Evolutionary conservation across 2,797 vertebrate genomes (phyloP).

Genomic region (Takifugu ocellatus): DNA sequence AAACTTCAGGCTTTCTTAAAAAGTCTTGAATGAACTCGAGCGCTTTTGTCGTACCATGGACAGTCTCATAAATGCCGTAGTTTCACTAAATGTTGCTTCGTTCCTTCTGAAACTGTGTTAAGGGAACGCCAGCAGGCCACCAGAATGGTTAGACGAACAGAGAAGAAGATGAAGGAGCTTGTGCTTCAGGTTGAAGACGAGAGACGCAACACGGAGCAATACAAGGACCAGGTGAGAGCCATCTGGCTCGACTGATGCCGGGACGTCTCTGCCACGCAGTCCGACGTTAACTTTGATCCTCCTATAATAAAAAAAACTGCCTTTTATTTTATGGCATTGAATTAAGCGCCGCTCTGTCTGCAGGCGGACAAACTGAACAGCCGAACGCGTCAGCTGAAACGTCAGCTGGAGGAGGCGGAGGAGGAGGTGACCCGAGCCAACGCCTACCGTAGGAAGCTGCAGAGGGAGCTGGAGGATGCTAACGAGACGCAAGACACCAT

Average conservation of each 20-base stretch:
- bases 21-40: no score
- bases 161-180: conserved; percentile 94
- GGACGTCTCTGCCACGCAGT: not conserved
- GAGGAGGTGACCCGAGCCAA: conserved; percentile 92
- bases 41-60: not conserved
- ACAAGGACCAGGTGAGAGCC: conserved; percentile 86
- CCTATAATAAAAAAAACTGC: no score
- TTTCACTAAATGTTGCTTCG: not conserved
- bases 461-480: conserved; percentile 92
- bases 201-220: conserved; percentile 86
- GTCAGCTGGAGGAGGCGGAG: conserved; percentile 93
- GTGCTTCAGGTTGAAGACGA: conserved; percentile 93
- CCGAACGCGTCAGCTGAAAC: conserved; percentile 92
- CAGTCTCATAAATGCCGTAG: no score
- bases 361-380: conserved; percentile 89
- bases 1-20: no score
- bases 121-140: conserved; percentile 89
- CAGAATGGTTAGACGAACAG: conserved; percentile 82
- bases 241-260: not conserved
- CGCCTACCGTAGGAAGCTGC: conserved; percentile 88
- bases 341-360: not conserved
- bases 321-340: no score
- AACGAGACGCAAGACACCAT: conserved; percentile 83
- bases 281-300: no score
- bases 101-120: not conserved